Base-by-base conservation (phyloP, 2,113 vertebrate genomes). In the Antechinus flavipes region DNA sequence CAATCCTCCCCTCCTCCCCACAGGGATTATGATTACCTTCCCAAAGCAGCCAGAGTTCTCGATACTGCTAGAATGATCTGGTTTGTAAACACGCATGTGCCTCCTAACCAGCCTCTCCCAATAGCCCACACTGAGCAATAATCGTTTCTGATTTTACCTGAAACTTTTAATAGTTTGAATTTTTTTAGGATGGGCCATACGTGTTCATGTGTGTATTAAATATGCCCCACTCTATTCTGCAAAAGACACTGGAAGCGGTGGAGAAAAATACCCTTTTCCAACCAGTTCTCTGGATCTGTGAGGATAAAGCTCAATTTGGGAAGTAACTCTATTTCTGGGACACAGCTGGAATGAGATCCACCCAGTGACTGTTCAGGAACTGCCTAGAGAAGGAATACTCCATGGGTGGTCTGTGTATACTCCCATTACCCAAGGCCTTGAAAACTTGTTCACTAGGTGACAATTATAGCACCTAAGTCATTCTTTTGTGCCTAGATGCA, bases 151-250 rank as follows among this genome's bases (percentile, higher is more conserved):
- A 49, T 50, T 89, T 97, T 23, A 93, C 68, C 58, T 8, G 92
- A 16, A 50, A 93, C 47, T 96, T 93, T 90, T 61, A 54, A 92
- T 93, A 90, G 91, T 94, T 61, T 53, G 2, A 16, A 95, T 84
- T 90, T 89, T 96, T 76, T 84, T 8, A 42, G 93, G 50, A 56
- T 50, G 94, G 42, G n/a, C 35, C 16, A n/a, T 84, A n/a, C 19
- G 49, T 7, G 94, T 53, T 90, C 91, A 91, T 89, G 90, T 55
- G 76, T 22, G 90, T 97, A 49, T 84, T 61, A 95, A 97, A 53
- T 93, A 93, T 90, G 49, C 35, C 26, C 92, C 92, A 93, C 89
- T 12, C n/a, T 47, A 93, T 95, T 24, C 46, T 94, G 1, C 47
- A 94, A 14, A 42, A 42, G 7, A 84, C n/a, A 94, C 94, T 91